Percentiles rank a stretch among this genome's conserved stretches.
Evolutionary conservation across 1,140 invertebrate species (phyloP).

Genomic region (Dendroctonus valens): DNA sequence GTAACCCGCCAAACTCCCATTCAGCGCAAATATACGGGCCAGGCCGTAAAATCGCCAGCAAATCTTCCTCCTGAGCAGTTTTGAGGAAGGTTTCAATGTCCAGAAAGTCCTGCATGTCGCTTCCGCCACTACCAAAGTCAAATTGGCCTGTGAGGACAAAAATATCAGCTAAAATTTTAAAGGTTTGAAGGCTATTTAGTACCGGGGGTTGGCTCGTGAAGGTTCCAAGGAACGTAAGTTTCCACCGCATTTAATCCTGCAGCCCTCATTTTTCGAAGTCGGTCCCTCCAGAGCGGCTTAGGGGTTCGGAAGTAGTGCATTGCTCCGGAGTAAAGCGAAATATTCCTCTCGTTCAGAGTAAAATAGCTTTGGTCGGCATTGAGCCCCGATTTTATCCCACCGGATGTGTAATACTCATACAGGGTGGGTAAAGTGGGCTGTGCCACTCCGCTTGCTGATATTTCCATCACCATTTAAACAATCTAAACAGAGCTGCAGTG

Average conservation of each 20-base stretch:
- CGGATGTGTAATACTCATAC: conserved; percentile 44
- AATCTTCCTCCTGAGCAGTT: conserved; percentile 74
- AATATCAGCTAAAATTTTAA: background rate
- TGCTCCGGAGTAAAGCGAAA: conserved; percentile 61
- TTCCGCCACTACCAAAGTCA: conserved; percentile 66
- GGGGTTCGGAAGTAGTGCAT: conserved; percentile 91
- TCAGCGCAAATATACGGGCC: conserved; percentile 95
- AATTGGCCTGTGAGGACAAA: conserved; percentile 53
- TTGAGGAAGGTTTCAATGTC: conserved; percentile 67
- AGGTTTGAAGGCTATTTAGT: background rate
- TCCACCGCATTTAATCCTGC: conserved; percentile 84
- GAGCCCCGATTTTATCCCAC: conserved; percentile 40
- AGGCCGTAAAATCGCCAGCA: conserved; percentile 81
- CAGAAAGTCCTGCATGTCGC: conserved; percentile 64
- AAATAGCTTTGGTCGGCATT: conserved; percentile 39
- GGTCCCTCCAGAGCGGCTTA: conserved; percentile 49
- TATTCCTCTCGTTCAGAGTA: conserved; percentile 43
- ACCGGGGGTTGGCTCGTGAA: conserved; percentile 70
- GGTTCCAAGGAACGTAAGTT: conserved; percentile 94
- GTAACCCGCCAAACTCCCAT: conserved; percentile 57
- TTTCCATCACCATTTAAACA: background rate
- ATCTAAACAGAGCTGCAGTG: background rate
- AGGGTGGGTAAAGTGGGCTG: conserved; percentile 33
- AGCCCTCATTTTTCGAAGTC: conserved; percentile 45
- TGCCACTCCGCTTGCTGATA: background rate